Conservation (phyloP, 1,140 invertebrate genomes). For the Penaeus chinensis region DNA sequence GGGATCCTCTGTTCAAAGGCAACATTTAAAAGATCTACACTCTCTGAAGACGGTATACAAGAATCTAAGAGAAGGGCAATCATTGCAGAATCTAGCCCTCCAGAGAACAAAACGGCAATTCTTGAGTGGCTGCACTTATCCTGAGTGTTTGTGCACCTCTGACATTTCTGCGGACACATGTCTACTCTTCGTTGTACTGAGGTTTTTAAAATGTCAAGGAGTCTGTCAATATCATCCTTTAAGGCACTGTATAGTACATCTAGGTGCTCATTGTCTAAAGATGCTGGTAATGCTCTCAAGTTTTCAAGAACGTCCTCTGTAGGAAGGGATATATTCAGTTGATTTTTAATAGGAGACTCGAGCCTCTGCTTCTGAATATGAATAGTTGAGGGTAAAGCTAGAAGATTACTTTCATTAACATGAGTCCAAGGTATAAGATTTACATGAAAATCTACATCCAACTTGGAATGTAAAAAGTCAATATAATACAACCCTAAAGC, state of each 20-base stretch:
- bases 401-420: slow-evolving; percentile 20
- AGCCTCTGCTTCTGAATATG: slow-evolving; percentile 10
- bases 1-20: slow-evolving; percentile 80
- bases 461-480: slow-evolving; percentile 28
- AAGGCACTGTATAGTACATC: slow-evolving; percentile 73
- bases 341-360: slow-evolving; percentile 24
- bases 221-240: slow-evolving; percentile 75
- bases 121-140: slow-evolving; percentile 76
- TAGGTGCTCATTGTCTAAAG: slow-evolving; percentile 70
- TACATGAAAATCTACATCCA: slow-evolving; percentile 18
- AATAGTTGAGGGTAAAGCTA: slow-evolving; percentile 11
- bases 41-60: slow-evolving; percentile 76
- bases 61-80: slow-evolving; percentile 84
- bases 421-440: slow-evolving; percentile 32
- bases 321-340: slow-evolving; percentile 48
- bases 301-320: slow-evolving; percentile 1
- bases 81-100: slow-evolving; percentile 93
- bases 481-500: slow-evolving; percentile 57
- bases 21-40: slow-evolving; percentile 96
- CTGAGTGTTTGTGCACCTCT: slow-evolving; percentile 38
- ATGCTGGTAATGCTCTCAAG: slow-evolving; percentile 14
- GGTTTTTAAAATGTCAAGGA: slow-evolving; percentile 77
- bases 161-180: slow-evolving; percentile 44
- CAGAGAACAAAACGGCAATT: slow-evolving; percentile 91
- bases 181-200: slow-evolving; percentile 68